Percentiles rank a stretch among this genome's conserved stretches.
Conservation (phyloP, 2,888 invertebrate genomes). For the Platycnemis pennipes region DNA sequence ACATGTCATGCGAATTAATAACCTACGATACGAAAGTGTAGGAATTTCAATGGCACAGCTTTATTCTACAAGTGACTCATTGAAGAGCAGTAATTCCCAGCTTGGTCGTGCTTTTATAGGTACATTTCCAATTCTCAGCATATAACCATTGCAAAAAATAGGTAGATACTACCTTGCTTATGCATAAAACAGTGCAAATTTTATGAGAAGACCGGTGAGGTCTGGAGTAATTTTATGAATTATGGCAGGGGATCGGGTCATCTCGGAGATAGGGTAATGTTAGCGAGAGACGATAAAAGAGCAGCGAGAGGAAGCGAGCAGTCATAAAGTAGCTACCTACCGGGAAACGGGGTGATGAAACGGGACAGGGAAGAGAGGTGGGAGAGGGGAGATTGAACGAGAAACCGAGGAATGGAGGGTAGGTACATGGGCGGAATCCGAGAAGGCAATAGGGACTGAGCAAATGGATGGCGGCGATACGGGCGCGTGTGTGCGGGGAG, state of each 20-base stretch:
- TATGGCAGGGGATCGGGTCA: not conserved
- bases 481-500: not conserved
- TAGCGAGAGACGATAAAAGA: not conserved
- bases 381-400: too few relatives aligned
- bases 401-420: not conserved
- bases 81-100: too few relatives aligned
- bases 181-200: not conserved
- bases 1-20: too few relatives aligned
- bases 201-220: not conserved
- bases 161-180: too few relatives aligned
- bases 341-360: not conserved
- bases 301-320: not conserved
- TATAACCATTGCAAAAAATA: too few relatives aligned
- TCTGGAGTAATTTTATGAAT: not conserved
- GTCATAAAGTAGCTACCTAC: constrained; percentile 12
- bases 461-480: not conserved
- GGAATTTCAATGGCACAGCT: too few relatives aligned
- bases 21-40: too few relatives aligned
- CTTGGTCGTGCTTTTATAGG: too few relatives aligned
- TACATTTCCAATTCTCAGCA: too few relatives aligned
- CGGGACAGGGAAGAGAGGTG: not conserved
- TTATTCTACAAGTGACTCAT: too few relatives aligned
- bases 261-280: not conserved
- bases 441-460: not conserved
- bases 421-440: not conserved